Evolutionary conservation across 2,113 vertebrate species (phyloP).

Genomic region (Macrotus californicus): DNA sequence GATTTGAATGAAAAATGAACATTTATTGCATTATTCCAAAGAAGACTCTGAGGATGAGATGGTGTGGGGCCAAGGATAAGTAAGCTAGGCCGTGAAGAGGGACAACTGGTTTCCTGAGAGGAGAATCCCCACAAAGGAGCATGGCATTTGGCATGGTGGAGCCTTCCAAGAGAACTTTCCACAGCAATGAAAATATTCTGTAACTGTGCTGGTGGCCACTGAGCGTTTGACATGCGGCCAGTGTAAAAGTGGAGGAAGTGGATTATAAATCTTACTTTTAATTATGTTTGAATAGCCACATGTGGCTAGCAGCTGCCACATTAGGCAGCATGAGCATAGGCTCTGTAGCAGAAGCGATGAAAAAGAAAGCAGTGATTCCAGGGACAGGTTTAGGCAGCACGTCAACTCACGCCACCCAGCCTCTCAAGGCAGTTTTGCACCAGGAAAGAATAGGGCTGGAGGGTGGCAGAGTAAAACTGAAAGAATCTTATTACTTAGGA

Average conservation of each 20-base stretch:
- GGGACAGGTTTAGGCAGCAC: neutral
- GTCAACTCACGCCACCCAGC: neutral
- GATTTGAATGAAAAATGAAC: neutral
- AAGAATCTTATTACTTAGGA: neutral
- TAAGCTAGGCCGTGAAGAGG: neutral
- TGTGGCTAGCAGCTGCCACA: neutral
- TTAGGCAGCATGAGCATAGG: neutral
- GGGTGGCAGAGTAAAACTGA: neutral
- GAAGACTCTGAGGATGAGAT: neutral
- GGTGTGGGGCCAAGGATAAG: neutral
- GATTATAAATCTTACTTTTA: neutral
- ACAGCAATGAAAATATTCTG: neutral
- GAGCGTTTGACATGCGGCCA: neutral
- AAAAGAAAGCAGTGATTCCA: neutral
- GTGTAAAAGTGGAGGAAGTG: neutral
- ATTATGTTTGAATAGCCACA: neutral
- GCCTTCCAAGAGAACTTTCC: neutral
- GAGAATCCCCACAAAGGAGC: neutral
- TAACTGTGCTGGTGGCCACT: neutral
- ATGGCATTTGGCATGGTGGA: neutral
- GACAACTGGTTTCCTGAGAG: neutral
- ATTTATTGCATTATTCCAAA: neutral
- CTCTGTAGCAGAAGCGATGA: neutral
- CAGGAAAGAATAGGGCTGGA: neutral
- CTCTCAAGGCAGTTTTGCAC: neutral